These are phyloP conservation scores for Drosophila azteca DNA, from an alignment of 1,140 invertebrate genomes.

Conservation along the genomic window DNA sequence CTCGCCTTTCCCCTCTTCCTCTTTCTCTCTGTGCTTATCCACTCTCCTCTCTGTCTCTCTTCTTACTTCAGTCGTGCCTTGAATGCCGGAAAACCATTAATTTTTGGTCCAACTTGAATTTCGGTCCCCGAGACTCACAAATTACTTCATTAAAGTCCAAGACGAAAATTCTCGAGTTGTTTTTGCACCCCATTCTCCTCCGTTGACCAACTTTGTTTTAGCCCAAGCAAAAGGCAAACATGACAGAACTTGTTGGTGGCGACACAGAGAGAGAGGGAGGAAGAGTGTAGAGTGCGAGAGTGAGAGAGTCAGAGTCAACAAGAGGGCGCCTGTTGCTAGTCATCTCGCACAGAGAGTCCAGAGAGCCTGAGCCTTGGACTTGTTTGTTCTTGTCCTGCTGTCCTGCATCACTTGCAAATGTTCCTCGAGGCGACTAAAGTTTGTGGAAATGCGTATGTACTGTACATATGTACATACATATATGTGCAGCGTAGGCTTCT, in stretches of 20 bases:
- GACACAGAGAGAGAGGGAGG: no score
- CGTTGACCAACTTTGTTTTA: constrained; percentile 31
- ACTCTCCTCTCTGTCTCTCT: background rate
- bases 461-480: no score
- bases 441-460: no score
- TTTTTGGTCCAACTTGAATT: constrained; percentile 18
- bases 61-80: background rate
- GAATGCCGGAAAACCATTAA: constrained; percentile 6
- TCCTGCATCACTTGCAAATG: no score
- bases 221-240: constrained; percentile 32
- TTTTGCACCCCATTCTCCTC: background rate
- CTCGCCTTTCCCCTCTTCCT: background rate
- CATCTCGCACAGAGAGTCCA: no score
- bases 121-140: constrained; percentile 8
- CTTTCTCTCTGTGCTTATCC: background rate
- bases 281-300: no score
- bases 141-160: constrained; percentile 54
- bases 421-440: no score
- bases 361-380: no score
- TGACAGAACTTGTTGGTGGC: constrained; percentile 2
- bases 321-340: constrained; percentile 48
- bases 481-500: no score
- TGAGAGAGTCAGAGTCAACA: constrained; percentile 39
- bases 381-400: no score
- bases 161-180: constrained; percentile 9